Conservation (phyloP, 2,888 invertebrate species). For the Smittia sp. region DNA sequence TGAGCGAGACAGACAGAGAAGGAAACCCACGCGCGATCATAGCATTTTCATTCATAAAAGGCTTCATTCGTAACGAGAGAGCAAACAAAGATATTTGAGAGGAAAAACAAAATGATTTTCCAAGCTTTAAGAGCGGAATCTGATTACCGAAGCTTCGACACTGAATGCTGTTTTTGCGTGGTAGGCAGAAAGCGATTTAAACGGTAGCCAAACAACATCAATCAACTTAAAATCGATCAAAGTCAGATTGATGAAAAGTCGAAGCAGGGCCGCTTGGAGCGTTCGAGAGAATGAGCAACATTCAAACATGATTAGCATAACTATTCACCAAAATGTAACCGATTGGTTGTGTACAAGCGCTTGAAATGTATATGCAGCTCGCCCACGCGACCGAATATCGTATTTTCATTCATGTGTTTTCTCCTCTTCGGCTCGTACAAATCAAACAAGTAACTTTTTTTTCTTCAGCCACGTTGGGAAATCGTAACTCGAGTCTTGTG, state of each 20-base stretch:
- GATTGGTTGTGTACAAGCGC: not conserved
- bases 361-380: not conserved
- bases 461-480: slow-evolving; percentile 7
- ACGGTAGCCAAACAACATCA: not conserved
- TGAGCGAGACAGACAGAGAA: not conserved
- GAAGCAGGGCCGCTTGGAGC: not conserved
- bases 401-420: slow-evolving; percentile 16
- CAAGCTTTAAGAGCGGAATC: not conserved
- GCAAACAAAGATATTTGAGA: too few relatives aligned
- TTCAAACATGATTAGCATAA: not conserved
- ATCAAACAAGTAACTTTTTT: slow-evolving; percentile 6
- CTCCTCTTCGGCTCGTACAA: slow-evolving; percentile 18
- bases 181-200: not conserved
- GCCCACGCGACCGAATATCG: not conserved
- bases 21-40: slow-evolving; percentile 14
- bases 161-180: not conserved
- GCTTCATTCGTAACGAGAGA: not conserved
- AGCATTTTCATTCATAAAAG: slow-evolving; percentile 20
- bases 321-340: not conserved
- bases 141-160: not conserved
- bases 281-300: not conserved
- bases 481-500: not conserved
- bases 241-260: not conserved
- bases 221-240: not conserved
- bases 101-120: not conserved